Base-by-base conservation (phyloP, 2,888 invertebrate genomes). In the Xanthia togata region DNA sequence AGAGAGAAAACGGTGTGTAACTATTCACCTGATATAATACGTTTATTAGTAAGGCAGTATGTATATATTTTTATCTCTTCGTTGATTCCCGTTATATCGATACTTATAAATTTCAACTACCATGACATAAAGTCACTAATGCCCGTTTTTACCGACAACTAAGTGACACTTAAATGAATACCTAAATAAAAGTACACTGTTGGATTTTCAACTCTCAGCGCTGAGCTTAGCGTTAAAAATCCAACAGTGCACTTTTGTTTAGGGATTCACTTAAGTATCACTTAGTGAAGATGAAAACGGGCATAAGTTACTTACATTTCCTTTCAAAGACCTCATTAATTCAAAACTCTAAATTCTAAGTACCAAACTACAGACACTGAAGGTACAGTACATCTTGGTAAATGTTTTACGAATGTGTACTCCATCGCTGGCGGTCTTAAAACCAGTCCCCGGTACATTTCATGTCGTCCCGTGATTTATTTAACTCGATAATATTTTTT, bases 401-500 rank as follows among this genome's bases (percentile, higher is more conserved):
- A 85, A 74, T 86, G 89, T 86, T 87, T 88, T 84, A 89, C 86
- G 85, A 88, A 89, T 86, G 87, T 87, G 87, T 87, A 89, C 89
- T 81, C 71, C 81, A 77, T 81, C 41, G 53, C 53, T 81, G 85
- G 69, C 76, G 83, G 83, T 89, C 88, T 89, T 90, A 87, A 91
- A 89, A 89, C 85, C 86, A 79, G 73, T 87, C 82, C 85, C 83
- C 81, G 53, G 83, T 87, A 90, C 90, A 88, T 90, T 90, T 85
- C 89, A 89, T 89, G 90, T 89, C 86, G 77, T 53, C 79, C 82
- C 57, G 87, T 88, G 90, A 91, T 91, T 91, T 91, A 91, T 91
- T 83, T 86, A 76, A 82, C 78, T 84, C 82, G 74, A 85, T 85
- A 73, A 86, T 84, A 87, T 87, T 87, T 88, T 88, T 85, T 81